These are phyloP conservation scores for Luperina nickerlii DNA, from an alignment of 2,888 invertebrate genomes.

Conservation along the genomic window DNA sequence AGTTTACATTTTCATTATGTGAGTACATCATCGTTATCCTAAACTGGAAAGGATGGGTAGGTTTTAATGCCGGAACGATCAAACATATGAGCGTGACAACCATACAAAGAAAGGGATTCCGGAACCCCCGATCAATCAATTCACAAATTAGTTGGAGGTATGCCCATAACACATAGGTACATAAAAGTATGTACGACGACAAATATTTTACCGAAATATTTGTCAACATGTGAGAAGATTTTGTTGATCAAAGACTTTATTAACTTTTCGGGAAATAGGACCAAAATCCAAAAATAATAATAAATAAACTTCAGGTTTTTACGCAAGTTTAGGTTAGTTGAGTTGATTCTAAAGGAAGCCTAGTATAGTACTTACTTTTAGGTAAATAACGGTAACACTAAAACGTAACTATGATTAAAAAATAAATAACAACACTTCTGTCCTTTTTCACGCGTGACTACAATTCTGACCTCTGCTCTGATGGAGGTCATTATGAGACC, in stretches of 20 bases:
- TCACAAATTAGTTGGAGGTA: neutral
- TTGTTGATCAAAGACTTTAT: neutral
- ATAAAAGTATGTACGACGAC: neutral
- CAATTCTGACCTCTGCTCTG: neutral
- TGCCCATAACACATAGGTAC: neutral
- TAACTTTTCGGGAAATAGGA: neutral
- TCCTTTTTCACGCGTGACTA: neutral
- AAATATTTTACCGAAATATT: neutral
- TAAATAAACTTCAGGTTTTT: neutral
- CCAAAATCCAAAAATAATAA: neutral
- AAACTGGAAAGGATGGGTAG: neutral
- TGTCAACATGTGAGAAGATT: neutral
- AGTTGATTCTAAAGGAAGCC: neutral
- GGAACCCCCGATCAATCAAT: slow-evolving; percentile 13
- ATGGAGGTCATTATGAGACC: neutral
- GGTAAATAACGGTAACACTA: too few species aligned
- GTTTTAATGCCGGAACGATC: neutral
- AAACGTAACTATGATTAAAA: too few species aligned
- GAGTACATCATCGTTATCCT: neutral
- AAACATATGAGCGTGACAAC: slow-evolving; percentile 4
- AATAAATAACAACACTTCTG: too few species aligned
- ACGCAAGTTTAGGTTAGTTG: neutral
- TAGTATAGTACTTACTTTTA: neutral
- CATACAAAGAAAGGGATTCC: neutral
- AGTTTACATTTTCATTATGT: neutral